These are phyloP conservation scores for Xenopus petersii DNA, from an alignment of 2,797 vertebrate genomes.

Conservation along the genomic window DNA sequence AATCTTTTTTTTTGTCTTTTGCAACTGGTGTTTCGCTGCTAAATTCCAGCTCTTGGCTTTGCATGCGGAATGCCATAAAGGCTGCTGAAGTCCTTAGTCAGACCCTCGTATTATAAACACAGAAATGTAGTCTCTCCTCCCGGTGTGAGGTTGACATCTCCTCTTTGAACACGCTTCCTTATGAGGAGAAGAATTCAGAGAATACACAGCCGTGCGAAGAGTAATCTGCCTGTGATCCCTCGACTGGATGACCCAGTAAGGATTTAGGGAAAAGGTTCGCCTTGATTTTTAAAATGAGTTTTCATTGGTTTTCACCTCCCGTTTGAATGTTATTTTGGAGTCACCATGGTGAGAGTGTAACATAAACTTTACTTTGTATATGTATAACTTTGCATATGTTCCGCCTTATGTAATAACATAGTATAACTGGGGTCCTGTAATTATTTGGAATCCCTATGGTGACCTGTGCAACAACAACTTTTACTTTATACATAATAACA, in stretches of 20 bases:
- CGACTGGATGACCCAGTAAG: slow-evolving; percentile 41
- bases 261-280: slow-evolving; percentile 18
- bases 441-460: too few relatives aligned
- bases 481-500: too few relatives aligned
- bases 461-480: too few relatives aligned
- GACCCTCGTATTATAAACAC: slow-evolving; percentile 43
- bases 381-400: neutral
- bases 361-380: neutral
- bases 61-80: slow-evolving; percentile 22
- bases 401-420: neutral
- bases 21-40: too few relatives aligned
- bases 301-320: neutral
- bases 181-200: slow-evolving; percentile 63
- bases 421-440: too few relatives aligned
- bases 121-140: slow-evolving; percentile 32
- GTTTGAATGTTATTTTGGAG: neutral
- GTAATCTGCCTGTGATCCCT: slow-evolving; percentile 26
- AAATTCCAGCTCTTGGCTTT: slow-evolving; percentile 18
- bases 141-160: slow-evolving; percentile 35
- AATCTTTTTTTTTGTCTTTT: neutral
- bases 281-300: slow-evolving; percentile 32
- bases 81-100: slow-evolving; percentile 33
- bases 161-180: slow-evolving; percentile 55
- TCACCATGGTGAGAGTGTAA: slow-evolving; percentile 20
- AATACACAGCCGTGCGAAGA: slow-evolving; percentile 28